phyloP scores from a whole-genome alignment of 2,888 invertebrate genomes.

The Tenthredo notha region DNA sequence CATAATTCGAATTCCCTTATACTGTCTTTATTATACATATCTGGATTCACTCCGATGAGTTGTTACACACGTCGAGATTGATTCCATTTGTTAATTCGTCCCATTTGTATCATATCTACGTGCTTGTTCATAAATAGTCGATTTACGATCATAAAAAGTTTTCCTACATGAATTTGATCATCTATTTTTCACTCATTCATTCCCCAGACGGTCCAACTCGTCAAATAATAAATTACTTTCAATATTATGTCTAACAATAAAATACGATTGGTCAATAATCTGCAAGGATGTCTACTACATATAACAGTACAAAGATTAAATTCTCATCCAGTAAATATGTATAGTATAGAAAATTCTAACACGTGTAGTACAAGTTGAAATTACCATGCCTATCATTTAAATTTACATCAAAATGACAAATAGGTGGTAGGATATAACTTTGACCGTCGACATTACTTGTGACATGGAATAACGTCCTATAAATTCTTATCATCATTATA shows the following conservation, averaged over 20 bases:
- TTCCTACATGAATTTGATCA: neutral
- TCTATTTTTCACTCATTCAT: conserved; percentile 6
- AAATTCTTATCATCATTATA: neutral
- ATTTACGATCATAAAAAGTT: neutral
- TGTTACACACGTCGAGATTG: neutral
- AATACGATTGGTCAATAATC: neutral
- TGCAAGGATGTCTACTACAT: neutral
- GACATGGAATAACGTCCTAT: conserved; percentile 9
- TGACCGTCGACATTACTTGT: conserved; percentile 13
- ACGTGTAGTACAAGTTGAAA: neutral
- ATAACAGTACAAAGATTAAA: neutral
- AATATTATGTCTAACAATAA: neutral
- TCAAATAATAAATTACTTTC: neutral
- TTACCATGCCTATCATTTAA: neutral
- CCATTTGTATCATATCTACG: neutral
- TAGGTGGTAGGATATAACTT: conserved; percentile 24
- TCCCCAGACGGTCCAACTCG: neutral
- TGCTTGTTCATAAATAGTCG: neutral
- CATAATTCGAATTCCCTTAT: conserved; percentile 25
- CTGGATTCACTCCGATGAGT: neutral
- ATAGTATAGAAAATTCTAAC: neutral
- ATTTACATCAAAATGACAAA: conserved; percentile 10
- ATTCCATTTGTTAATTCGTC: conserved; percentile 12
- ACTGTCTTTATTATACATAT: conserved; percentile 19
- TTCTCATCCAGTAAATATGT: neutral